Percentiles rank a stretch among this genome's conserved stretches.
These are phyloP conservation scores for Keiferia lycopersicella DNA, from an alignment of 2,888 invertebrate genomes.

Conservation along the genomic window DNA sequence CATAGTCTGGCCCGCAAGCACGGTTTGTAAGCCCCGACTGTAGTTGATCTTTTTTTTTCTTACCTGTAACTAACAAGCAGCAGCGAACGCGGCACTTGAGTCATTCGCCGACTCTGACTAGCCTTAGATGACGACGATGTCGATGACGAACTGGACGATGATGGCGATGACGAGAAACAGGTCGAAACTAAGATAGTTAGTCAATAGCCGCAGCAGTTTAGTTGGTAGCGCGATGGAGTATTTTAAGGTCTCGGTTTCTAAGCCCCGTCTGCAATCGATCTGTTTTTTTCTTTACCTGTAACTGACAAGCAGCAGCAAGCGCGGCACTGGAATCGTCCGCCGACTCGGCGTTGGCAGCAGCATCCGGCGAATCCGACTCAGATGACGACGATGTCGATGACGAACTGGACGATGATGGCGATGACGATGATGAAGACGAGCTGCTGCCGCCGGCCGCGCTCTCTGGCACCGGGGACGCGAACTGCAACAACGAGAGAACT, in stretches of 20 bases:
- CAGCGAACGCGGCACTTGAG: slow-evolving; percentile 71
- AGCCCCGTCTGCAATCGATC: no score
- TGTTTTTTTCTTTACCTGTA: no score
- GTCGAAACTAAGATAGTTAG: no score
- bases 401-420: slow-evolving; percentile 71
- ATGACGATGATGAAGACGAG: slow-evolving; percentile 61
- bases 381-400: slow-evolving; percentile 75
- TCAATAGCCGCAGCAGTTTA: no score
- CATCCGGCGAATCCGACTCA: slow-evolving; percentile 70
- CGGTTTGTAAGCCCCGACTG: no score
- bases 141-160: slow-evolving; percentile 73
- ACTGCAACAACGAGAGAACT: slow-evolving; percentile 48
- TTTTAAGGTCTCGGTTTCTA: no score
- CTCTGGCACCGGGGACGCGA: slow-evolving; percentile 64
- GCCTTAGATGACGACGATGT: slow-evolving; percentile 68
- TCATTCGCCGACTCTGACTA: slow-evolving; percentile 73
- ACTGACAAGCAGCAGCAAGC: slow-evolving; percentile 20
- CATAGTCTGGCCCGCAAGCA: no score
- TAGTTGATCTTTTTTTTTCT: no score
- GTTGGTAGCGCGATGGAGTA: no score
- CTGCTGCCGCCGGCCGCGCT: slow-evolving; percentile 69
- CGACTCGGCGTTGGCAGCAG: slow-evolving; percentile 64
- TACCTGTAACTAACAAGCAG: slow-evolving; percentile 79
- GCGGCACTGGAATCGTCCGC: slow-evolving; percentile 76
- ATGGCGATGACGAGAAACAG: slow-evolving; percentile 59